These are phyloP conservation scores for Spinus olivaceus DNA, from an alignment of 2,797 vertebrate species.

Conservation along the genomic window DNA sequence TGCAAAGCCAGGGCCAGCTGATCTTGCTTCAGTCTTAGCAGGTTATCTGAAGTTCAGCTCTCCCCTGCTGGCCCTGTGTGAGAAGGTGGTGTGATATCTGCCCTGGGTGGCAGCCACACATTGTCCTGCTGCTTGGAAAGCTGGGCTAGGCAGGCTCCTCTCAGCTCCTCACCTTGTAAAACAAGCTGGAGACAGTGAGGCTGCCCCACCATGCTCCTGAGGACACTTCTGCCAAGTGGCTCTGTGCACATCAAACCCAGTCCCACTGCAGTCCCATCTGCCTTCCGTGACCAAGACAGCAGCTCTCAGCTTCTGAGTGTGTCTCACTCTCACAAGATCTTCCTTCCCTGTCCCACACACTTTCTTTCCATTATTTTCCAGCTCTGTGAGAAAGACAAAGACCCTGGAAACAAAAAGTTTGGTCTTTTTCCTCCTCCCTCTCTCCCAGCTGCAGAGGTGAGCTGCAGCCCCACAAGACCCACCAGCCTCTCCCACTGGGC, in stretches of 20 bases:
- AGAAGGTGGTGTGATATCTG: rapidly evolving
- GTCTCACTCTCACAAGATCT: background rate
- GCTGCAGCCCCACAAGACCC: background rate
- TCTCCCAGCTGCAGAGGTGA: background rate
- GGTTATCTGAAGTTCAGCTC: background rate
- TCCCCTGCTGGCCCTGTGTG: background rate
- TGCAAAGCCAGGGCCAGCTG: background rate
- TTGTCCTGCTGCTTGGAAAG: background rate
- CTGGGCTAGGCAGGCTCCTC: background rate
- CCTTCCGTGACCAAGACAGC: background rate
- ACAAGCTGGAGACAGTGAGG: background rate
- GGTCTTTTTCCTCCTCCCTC: background rate
- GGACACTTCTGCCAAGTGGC: background rate
- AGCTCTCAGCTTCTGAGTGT: background rate
- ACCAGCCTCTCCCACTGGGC: background rate
- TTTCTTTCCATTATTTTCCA: background rate
- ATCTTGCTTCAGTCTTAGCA: background rate
- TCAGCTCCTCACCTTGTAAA: background rate
- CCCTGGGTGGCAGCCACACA: rapidly evolving
- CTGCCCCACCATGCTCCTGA: background rate
- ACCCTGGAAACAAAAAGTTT: background rate
- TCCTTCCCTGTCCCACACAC: background rate
- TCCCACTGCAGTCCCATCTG: background rate
- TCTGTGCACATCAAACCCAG: background rate
- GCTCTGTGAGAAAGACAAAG: background rate